Evolutionary conservation across 1,140 invertebrate species (phyloP).

Genomic region (Papilio aristodemus): DNA sequence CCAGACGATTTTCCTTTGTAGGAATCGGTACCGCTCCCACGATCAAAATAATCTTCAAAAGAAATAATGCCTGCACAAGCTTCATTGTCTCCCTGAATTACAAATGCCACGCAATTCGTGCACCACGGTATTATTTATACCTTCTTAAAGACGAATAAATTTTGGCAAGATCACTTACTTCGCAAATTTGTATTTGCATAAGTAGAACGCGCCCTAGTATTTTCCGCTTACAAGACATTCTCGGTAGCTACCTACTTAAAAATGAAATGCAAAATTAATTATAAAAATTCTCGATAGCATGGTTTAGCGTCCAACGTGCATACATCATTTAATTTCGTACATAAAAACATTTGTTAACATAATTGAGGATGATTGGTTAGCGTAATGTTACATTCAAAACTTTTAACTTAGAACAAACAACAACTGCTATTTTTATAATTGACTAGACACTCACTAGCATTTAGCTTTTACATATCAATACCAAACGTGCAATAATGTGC

Average conservation of each 20-base stretch:
- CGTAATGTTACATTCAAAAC: too few species aligned
- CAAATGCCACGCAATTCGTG: conserved; percentile 39
- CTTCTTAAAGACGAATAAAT: conserved; percentile 45
- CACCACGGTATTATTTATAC: conserved; percentile 58
- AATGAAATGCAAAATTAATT: not conserved
- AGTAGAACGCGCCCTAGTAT: conserved; percentile 46
- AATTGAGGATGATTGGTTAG: too few species aligned
- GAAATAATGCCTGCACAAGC: conserved; percentile 44
- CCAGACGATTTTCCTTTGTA: conserved; percentile 33
- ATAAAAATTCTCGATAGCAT: not conserved
- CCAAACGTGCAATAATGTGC: not conserved
- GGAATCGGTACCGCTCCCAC: conserved; percentile 43
- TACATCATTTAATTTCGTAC: too few species aligned
- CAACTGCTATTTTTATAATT: too few species aligned
- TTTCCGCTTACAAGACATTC: conserved; percentile 44
- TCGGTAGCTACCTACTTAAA: not conserved
- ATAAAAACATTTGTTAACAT: too few species aligned
- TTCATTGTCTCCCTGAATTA: conserved; percentile 51
- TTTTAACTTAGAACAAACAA: too few species aligned
- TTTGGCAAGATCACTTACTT: conserved; percentile 44
- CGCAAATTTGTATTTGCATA: conserved; percentile 39
- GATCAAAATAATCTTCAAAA: conserved; percentile 37
- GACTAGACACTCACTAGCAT: not conserved
- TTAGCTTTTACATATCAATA: conserved; percentile 5
- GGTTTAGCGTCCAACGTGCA: not conserved